A percentile compares a stretch with the other conserved stretches of the same genome.
Evolutionary conservation across 2,797 vertebrate genomes (phyloP).

Genomic region (Anolis apletophallus): DNA sequence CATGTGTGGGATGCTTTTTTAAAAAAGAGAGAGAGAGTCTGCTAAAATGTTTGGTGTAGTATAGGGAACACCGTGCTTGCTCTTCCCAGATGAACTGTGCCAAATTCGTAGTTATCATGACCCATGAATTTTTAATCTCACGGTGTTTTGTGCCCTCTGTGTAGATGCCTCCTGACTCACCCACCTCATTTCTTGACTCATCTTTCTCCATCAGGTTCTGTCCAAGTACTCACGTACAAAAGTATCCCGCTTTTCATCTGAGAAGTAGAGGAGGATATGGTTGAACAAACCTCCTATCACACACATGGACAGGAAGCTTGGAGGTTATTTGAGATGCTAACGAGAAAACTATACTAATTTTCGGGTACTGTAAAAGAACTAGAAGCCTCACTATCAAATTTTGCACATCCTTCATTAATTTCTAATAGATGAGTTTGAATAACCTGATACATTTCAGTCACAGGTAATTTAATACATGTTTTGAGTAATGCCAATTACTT

Average conservation of each 20-base stretch:
- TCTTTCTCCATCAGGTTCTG: background rate
- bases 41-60: no score
- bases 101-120: background rate
- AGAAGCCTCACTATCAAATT: background rate
- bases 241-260: background rate
- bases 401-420: constrained; percentile 6
- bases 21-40: no score
- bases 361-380: background rate
- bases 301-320: background rate
- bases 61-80: no score
- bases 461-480: constrained; percentile 14
- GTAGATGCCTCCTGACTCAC: background rate
- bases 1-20: no score
- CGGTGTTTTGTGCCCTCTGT: background rate
- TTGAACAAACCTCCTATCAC: background rate
- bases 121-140: background rate
- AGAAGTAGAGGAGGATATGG: background rate
- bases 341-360: background rate
- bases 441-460: constrained; percentile 5
- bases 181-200: background rate
- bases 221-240: background rate
- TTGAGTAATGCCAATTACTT: constrained; percentile 2
- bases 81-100: background rate
- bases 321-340: background rate
- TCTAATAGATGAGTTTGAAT: background rate